Evolutionary conservation across 2,797 vertebrate genomes (phyloP), one percentile per base, ranked within the genome.

Genomic region (Columba guinea): DNA sequence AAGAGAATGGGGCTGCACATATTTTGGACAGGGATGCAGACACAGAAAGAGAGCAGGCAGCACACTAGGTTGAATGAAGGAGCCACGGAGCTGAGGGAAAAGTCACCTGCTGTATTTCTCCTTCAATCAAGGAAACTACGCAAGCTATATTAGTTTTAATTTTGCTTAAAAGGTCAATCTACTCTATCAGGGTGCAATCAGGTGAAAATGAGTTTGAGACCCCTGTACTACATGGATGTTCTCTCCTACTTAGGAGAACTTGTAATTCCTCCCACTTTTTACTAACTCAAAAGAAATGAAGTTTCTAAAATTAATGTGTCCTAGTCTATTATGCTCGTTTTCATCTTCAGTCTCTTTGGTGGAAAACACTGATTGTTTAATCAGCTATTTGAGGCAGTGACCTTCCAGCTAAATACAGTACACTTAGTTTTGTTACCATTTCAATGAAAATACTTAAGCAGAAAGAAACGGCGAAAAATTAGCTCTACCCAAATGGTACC

Each of bases 71-170:
- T 64, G 24, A 71, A 69, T 11, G 13, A 59, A 63, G 74, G 23
- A 70, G 10, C 28, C 0, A 0, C 1, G 56, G 7, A 64, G 26
- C 13, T 75, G 30, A 68, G 26, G 24, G 59, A 68, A 63, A 59
- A 44, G 6, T 35, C 28, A 37, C 12, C 51, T 53, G 35, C 4
- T 3, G 0, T 35, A 35, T 92, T 91, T 71, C 49, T 49, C 7
- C 11, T 89, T 84, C 69, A 49, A 0, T 0, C 7, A 6, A 78
- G 27, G 53, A 81, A 77, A 53, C 5, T 2, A 19, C 24, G 8
- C 18, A 64, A 51, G 26, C 34, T 60, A 0, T 26, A 18, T 16
- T 65, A 52, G 13, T 22, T 56, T 60, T 48, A 51, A 30, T 53
- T 37, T 65, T 65, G 19, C 19, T 73, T 87, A 30, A 46, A 56